Percentiles rank a stretch among this genome's conserved stretches.
Conservation (phyloP, 2,797 vertebrate species). For the Hoplostethus mediterraneus region DNA sequence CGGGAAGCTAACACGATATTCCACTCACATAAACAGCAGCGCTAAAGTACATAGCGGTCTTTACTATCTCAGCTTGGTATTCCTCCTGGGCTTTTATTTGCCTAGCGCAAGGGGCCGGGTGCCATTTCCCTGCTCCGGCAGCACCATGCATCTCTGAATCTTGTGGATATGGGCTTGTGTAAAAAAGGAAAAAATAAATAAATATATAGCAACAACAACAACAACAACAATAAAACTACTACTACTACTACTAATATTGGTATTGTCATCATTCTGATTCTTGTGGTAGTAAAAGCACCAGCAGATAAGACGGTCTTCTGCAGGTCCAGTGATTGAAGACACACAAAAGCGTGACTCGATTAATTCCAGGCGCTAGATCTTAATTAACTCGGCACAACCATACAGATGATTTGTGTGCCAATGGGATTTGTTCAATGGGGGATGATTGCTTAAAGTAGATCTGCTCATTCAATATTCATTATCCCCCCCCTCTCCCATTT, state of each 20-base stretch:
- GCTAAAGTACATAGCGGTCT: conserved; percentile 37
- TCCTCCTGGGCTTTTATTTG: conserved; percentile 27
- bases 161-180: background rate
- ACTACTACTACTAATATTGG: conserved; percentile 23
- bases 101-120: background rate
- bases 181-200: background rate
- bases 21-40: conserved; percentile 58
- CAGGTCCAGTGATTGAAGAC: conserved; percentile 59
- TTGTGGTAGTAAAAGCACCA: conserved; percentile 7
- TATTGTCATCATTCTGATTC: conserved; percentile 29
- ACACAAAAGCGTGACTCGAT: conserved; percentile 58
- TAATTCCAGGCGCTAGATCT: conserved; percentile 72
- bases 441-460: conserved; percentile 72
- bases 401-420: conserved; percentile 70
- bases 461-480: conserved; percentile 77
- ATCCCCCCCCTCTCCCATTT: conserved; percentile 60
- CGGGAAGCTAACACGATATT: conserved; percentile 57
- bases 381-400: conserved; percentile 76
- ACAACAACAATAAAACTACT: background rate
- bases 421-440: conserved; percentile 74
- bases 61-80: conserved; percentile 40
- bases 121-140: background rate
- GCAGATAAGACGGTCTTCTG: conserved; percentile 25
- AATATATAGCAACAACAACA: too few relatives aligned
- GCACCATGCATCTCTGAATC: conserved; percentile 7